Base-by-base conservation (phyloP, 2,888 invertebrate species). In the Pandemis corylana region DNA sequence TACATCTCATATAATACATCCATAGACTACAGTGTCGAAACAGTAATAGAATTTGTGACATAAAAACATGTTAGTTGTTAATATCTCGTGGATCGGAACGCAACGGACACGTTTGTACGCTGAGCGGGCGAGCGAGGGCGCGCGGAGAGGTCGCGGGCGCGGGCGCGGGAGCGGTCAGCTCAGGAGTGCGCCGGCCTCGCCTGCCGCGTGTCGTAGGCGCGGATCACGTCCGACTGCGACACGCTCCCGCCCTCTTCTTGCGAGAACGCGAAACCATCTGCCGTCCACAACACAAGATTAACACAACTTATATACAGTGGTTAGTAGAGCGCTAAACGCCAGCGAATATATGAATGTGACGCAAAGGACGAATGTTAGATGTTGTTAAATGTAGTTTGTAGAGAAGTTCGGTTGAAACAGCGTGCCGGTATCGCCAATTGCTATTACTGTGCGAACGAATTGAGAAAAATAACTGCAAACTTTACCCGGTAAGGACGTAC, bases 241-340 rank as follows among this genome's bases (percentile, higher is more conserved):
- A 99, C 98, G 84, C 97, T 97, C 80, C 99, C 99, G 87, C 98
- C 98, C 95, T 99, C 99, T 95, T 99, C 99, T 97, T 99, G 99
- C 63, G 99, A 99, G 95, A 99, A 99, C 81, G 99, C 99, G 95
- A 97, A 99, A 79, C 99, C 99, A 96, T 99, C 99, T 99, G 94
- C 78, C 86, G 80, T 59, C 76, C 78, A 76, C 76, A 79, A 82
- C 76, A 77, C 46, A 71, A 76, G 64, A 76, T 61, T 64, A 69
- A 66, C 13, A 51, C 36, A 51, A 2, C 49, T 1, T 59, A 62
- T 3, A 41, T 10, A n/a, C 41, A 13, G 61, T 12, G 36, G 3
- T 36, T n/a, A 51, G n/a, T 12, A 13, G 5, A 59, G 41, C 36
- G 42, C 2, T 36, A 7, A 62, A 41, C 42, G 62, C 7, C 15